Conservation (phyloP, 2,113 vertebrate genomes). For the Oreotrochilus melanogaster region DNA sequence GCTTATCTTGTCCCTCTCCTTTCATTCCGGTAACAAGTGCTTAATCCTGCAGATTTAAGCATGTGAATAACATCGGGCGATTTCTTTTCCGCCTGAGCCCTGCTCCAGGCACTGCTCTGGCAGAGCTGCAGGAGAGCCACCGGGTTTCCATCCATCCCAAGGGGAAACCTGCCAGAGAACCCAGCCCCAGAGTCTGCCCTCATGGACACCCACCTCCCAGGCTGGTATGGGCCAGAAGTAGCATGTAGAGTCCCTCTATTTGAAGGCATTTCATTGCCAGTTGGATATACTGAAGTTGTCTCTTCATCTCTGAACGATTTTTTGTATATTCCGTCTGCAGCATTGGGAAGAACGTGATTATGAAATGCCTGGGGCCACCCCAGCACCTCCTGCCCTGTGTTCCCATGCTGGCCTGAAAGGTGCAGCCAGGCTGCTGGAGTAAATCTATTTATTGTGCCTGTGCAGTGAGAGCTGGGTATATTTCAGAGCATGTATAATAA, state of each 20-base stretch:
- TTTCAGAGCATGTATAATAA: not conserved
- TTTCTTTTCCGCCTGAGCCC: not conserved
- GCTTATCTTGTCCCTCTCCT: not conserved
- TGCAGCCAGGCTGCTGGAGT: not conserved
- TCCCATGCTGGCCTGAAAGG: not conserved
- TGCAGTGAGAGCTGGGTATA: not conserved
- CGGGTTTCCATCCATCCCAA: too few relatives aligned
- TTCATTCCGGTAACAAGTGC: accelerated
- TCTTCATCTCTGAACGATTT: not conserved
- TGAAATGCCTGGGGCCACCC: not conserved
- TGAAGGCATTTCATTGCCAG: not conserved
- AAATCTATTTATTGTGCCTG: not conserved
- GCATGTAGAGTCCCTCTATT: accelerated
- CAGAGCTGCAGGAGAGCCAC: not conserved
- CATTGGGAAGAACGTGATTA: accelerated
- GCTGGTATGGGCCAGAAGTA: accelerated
- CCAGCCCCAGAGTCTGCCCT: not conserved
- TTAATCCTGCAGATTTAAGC: not conserved
- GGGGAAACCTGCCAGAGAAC: too few relatives aligned
- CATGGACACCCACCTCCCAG: accelerated
- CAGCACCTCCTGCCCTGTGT: not conserved
- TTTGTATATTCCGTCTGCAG: not conserved
- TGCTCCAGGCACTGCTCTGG: not conserved
- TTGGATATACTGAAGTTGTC: not conserved
- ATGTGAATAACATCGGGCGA: accelerated